phyloP scores from a whole-genome alignment of 2,888 invertebrate species.

The Drosophila cracens region DNA sequence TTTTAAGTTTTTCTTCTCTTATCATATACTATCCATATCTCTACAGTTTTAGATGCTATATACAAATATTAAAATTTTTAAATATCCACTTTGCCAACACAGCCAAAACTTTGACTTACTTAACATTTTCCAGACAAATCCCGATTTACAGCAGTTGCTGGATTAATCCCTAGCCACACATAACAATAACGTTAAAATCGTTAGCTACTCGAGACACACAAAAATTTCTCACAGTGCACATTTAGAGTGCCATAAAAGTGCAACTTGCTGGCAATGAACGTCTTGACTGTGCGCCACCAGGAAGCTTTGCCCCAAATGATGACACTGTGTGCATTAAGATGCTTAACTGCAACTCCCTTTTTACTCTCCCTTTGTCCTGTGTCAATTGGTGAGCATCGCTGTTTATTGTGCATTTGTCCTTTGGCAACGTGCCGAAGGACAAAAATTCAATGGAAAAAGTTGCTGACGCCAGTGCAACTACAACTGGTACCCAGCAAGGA shows the following conservation, averaged over 20 bases:
- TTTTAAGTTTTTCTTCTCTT: background rate
- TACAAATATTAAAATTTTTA: background rate
- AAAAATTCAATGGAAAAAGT: slow-evolving; percentile 61
- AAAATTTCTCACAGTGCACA: slow-evolving; percentile 28
- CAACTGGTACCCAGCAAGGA: slow-evolving; percentile 33
- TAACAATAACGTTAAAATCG: background rate
- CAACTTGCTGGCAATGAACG: slow-evolving; percentile 41
- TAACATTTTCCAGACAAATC: background rate
- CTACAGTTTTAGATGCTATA: background rate
- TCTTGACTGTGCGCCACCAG: slow-evolving; percentile 48
- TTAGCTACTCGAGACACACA: background rate
- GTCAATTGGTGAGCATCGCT: slow-evolving; percentile 19
- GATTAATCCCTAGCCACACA: background rate
- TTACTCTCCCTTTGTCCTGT: slow-evolving; percentile 1
- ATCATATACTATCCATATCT: background rate
- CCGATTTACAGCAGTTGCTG: background rate
- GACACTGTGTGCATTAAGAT: slow-evolving; percentile 19
- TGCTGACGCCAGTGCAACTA: slow-evolving; percentile 30
- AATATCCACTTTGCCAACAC: background rate
- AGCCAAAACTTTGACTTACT: background rate
- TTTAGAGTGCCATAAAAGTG: slow-evolving; percentile 57
- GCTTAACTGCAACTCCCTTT: background rate
- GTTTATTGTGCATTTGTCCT: slow-evolving; percentile 80
- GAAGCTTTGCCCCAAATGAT: slow-evolving; percentile 47
- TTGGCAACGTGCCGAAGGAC: slow-evolving; percentile 72